Base-by-base conservation (phyloP, 2,113 vertebrate species). In the Muntiacus reevesi region DNA sequence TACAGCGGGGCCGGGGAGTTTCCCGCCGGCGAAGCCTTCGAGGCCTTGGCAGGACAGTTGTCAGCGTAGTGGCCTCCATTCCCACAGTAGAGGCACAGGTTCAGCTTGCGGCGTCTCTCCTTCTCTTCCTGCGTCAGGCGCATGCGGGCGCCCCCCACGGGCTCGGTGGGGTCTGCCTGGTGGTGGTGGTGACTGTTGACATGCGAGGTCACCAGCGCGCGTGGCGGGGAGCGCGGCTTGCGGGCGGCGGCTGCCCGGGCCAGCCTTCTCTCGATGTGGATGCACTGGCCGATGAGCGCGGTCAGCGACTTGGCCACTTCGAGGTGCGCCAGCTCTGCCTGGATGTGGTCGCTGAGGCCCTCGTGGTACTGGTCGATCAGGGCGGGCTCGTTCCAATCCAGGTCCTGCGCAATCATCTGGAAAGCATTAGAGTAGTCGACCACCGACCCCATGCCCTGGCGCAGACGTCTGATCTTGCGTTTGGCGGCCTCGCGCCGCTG, bases 1-100 rank as follows among this genome's bases (percentile, higher is more conserved):
- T 98, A 98, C 98, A 98, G 98, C 98, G 98, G 98, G 98, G 98
- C 98, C 98, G 95, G 96, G 98, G 97, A 98, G 98, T 98, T 98
- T 98, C 98, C 98, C 98, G 96, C 94, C 98, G 97, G 98, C 6
- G 98, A 97, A 50, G 96, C 52, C 89, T 98, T 98, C 0, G 97
- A 93, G 96, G 97, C 98, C 93, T 98, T 98, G 95, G 98, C 98
- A 52, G 98, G 98, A 97, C 98, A 98, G 91, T 59, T 98, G 95
- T 98, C 98, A 2, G 98, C 98, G 5, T 98, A 98, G 91, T 98
- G 98, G 2, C 98, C 98, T 40, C 96, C 98, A 0, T 85, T 98
- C 1, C 98, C 98, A 1, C 98, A 98, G 94, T 98, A 98, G 40
- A 98, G 97, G 78, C 98, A 98, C 4, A 98, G 96, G 93, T 98